Percentiles rank a stretch among this genome's conserved stretches.
Conservation (phyloP, 2,888 invertebrate genomes). For the Agrochola macilenta region DNA sequence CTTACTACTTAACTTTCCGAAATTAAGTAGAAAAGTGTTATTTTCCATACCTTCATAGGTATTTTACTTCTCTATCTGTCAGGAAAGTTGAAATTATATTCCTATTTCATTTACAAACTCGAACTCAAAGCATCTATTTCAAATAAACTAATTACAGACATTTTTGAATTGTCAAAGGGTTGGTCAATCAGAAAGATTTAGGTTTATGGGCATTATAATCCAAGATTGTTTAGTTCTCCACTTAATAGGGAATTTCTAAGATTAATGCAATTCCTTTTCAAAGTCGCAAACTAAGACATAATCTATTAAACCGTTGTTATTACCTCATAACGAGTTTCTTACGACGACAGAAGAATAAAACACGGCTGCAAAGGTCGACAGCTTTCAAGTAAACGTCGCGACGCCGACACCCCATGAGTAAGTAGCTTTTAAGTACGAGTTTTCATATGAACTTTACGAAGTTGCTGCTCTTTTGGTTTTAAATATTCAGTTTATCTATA, state of each 20-base stretch:
- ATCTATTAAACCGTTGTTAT: slow-evolving; percentile 26
- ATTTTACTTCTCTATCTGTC: neutral
- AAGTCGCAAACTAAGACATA: slow-evolving; percentile 27
- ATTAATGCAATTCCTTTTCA: neutral
- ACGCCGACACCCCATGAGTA: slow-evolving; percentile 22
- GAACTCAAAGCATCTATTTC: no score
- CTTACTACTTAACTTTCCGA: neutral
- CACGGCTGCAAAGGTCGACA: slow-evolving; percentile 60
- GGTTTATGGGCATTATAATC: neutral
- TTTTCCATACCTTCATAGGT: neutral
- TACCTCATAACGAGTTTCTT: slow-evolving; percentile 59
- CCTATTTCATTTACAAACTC: neutral
- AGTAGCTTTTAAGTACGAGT: neutral
- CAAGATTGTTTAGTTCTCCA: neutral
- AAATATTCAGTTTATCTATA: neutral
- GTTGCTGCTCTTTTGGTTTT: neutral
- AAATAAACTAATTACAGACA: no score
- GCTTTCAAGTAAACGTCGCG: slow-evolving; percentile 59
- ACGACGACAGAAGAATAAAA: slow-evolving; percentile 58
- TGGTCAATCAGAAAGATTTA: no score
- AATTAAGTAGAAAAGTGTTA: neutral
- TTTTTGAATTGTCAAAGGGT: no score
- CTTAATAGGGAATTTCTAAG: no score
- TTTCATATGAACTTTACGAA: neutral
- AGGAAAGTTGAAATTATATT: neutral